phyloP scores from a whole-genome alignment of 23 tunicate species.

The Styela clava region DNA sequence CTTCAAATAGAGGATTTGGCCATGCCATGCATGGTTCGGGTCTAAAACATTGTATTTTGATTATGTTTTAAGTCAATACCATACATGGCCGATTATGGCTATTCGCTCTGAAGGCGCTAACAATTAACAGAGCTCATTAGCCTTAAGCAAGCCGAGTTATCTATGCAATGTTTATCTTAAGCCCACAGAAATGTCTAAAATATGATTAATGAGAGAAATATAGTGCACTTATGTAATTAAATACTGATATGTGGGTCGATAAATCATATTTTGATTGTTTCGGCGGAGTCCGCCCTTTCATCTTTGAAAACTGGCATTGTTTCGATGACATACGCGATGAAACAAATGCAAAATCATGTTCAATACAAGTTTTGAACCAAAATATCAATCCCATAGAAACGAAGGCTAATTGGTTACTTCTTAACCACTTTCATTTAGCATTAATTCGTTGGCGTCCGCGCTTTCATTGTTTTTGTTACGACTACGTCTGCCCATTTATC shows the following conservation, averaged over 20 bases:
- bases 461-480: no score
- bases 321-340: background rate
- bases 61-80: no score
- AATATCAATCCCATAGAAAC: no score
- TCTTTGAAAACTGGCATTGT: background rate
- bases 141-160: background rate
- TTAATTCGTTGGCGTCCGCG: no score
- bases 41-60: no score
- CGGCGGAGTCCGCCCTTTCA: constrained; percentile 1
- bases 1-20: no score
- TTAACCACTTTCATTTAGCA: no score
- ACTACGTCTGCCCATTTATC: no score
- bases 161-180: background rate
- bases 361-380: no score
- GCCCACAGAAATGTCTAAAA: background rate
- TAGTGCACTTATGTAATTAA: background rate
- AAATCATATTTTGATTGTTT: background rate
- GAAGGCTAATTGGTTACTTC: no score
- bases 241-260: background rate
- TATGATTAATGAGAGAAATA: background rate
- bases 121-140: background rate
- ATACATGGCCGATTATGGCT: no score
- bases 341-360: background rate
- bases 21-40: no score
- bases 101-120: background rate